Evolutionary conservation across 1,140 invertebrate species (phyloP).

Genomic region (Nilaparvata lugens): DNA sequence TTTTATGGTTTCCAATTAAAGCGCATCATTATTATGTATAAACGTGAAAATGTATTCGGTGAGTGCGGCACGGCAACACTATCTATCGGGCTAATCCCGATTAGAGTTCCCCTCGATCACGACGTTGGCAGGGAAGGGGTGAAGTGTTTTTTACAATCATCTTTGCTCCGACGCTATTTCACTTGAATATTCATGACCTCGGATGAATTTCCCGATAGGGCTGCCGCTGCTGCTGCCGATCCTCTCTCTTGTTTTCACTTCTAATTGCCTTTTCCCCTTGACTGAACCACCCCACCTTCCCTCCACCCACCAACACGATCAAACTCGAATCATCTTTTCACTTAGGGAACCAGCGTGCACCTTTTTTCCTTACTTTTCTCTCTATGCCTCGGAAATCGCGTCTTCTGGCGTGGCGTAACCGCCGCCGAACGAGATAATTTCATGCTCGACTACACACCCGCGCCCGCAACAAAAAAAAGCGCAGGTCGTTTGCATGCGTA

Average conservation of each 20-base stretch:
- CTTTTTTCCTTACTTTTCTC: too few species aligned
- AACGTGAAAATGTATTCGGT: conserved; percentile 2
- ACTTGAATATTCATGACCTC: conserved; percentile 2
- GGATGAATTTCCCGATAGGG: not conserved
- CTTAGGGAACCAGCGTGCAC: too few species aligned
- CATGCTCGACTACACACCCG: too few species aligned
- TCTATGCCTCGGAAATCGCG: too few species aligned
- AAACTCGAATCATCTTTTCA: too few species aligned
- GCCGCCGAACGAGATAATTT: too few species aligned
- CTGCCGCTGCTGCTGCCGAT: not conserved
- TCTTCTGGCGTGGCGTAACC: too few species aligned
- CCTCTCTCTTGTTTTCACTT: not conserved
- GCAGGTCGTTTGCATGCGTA: too few species aligned
- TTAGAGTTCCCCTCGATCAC: not conserved
- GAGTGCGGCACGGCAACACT: not conserved
- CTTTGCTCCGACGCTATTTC: not conserved
- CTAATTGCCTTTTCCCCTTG: not conserved
- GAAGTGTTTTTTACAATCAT: conserved; percentile 1
- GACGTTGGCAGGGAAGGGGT: not conserved
- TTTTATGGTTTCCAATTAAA: conserved; percentile 3
- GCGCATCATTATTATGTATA: conserved; percentile 5
- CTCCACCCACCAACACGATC: too few species aligned
- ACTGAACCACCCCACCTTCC: too few species aligned
- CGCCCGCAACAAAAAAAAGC: too few species aligned
- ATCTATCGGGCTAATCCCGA: conserved; percentile 4